Base-by-base conservation (phyloP, 2,888 invertebrate genomes). In the Fissipunctia ypsillon region DNA sequence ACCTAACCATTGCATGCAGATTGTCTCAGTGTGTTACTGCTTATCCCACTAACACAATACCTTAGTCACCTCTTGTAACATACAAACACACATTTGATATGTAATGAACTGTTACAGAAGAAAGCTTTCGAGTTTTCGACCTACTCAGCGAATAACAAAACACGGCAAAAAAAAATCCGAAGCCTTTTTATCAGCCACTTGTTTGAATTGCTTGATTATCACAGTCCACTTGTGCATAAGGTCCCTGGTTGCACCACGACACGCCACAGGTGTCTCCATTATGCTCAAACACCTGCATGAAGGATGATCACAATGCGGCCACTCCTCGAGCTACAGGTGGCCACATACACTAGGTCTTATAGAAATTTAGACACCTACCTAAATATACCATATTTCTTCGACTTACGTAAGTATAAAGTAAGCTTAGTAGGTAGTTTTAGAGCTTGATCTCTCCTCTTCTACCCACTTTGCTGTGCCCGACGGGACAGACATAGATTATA, bases 221-320 rank as follows among this genome's bases (percentile, higher is more conserved):
- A 28, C 16, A 54, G 28, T n/a, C 2, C n/a, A 54, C 2, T 16
- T 28, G 6, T 76, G 14, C 22, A 6, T 56, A 61, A 28, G 31
- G 16, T 43, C 9, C 22, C 25, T 28, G 54, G 28, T 45, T 69
- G 22, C 35, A 14, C 22, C 28, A 56, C 19, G 54, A 41, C 28
- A 56, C 19, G 54, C 56, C 43, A 63, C 73, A 80, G 35, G 61
- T 79, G 61, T 57, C 28, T 45, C 31, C 28, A 56, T 50, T 41
- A 43, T n/a, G n/a, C 48, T 41, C 16, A 22, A 56, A 61, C 28
- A 56, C 41, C 48, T 79, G 80, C 12, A 57, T 5, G n/a, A 45
- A 60, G 9, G 25, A 28, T 57, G 28, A 22, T 28, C 28, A 38
- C 43, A 48, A 45, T 56, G 19, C 35, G n/a, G 43, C 35, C 19